Base-by-base conservation (phyloP, 2,888 invertebrate species). In the Agrotis exclamationis region DNA sequence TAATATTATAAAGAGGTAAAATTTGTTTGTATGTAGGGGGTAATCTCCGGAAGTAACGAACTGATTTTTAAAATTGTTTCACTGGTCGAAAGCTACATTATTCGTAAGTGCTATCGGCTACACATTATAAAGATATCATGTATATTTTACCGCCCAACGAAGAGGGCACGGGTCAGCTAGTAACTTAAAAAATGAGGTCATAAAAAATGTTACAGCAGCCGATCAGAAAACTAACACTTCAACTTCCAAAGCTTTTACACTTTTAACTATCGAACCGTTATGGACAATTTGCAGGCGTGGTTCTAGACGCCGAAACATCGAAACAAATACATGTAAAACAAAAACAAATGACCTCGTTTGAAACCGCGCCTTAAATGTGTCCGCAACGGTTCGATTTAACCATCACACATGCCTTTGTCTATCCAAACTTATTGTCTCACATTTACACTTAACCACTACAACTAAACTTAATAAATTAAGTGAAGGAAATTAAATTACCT, bases 401-500 rank as follows among this genome's bases (percentile, higher is more conserved):
- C 24, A 24, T 45, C 22, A 45, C 18, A 24, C 18, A 59, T 1
- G 6, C 45, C 18, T 16, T 9, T 20, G 14, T 13, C 6, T 18
- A 1, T 62, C 3, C 51, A 20, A 9, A 62, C 6, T 51, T 13
- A 16, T 18, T 13, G 18, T 39, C 18, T 22, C 20, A 39, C 18
- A 53, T 63, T 50, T 62, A 33, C 20, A 33, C 18, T 20, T 24
- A 14, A 28, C 3, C 33, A 22, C 62, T 33, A 13, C 20, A 33
- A 33, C 13, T 9, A 63, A 18, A 39, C 39, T 39, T 39, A 39
- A 39, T 39, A 39, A 39, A 39, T 39, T 0, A 53, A 62, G 22
- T 63, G 3, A 4, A 22, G 11, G 3, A 7, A 73, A 60, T 60
- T 0, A 50, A 64, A 28, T 74, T 70, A 70, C 74, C 69, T 14